These are phyloP conservation scores for Smittia aterrima DNA, from an alignment of 2,888 invertebrate species.

Conservation along the genomic window DNA sequence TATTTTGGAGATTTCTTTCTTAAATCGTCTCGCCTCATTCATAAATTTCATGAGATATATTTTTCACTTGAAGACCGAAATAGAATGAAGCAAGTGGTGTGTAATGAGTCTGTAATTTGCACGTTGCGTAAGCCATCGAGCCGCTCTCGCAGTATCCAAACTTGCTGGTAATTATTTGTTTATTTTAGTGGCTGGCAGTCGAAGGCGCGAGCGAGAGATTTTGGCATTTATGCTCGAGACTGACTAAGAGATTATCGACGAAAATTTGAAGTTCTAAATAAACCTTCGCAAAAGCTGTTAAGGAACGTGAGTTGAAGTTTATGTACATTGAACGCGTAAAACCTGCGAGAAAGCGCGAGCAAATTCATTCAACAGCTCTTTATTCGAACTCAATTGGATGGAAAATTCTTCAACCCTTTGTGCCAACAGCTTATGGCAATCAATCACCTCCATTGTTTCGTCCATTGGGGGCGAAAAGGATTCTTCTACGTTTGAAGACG, in stretches of 20 bases:
- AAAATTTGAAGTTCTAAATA: background rate
- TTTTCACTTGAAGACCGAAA: background rate
- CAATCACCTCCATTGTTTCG: slow-evolving; percentile 4
- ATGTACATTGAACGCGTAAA: slow-evolving; percentile 10
- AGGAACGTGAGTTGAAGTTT: background rate
- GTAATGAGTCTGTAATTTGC: slow-evolving; percentile 18
- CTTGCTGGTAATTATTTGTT: slow-evolving; percentile 27
- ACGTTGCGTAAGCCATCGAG: background rate
- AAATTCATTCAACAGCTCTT: background rate
- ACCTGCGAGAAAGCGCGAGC: background rate
- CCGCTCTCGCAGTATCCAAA: background rate
- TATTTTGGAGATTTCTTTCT: slow-evolving; percentile 9
- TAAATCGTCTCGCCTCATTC: slow-evolving; percentile 31
- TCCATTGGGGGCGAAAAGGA: background rate
- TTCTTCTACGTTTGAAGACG: background rate
- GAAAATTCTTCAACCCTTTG: slow-evolving; percentile 13
- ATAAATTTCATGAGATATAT: slow-evolving; percentile 37
- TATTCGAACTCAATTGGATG: slow-evolving; percentile 1
- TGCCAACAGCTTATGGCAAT: background rate
- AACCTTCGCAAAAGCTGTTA: background rate
- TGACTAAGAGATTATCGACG: background rate
- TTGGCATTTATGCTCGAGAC: background rate
- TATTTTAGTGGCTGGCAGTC: slow-evolving; percentile 24
- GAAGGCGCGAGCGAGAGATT: slow-evolving; percentile 4
- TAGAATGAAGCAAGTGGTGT: background rate